Evolutionary conservation across 1,140 invertebrate genomes (phyloP), one percentile per base, ranked within the genome.

Genomic region (Bombus ignitus): DNA sequence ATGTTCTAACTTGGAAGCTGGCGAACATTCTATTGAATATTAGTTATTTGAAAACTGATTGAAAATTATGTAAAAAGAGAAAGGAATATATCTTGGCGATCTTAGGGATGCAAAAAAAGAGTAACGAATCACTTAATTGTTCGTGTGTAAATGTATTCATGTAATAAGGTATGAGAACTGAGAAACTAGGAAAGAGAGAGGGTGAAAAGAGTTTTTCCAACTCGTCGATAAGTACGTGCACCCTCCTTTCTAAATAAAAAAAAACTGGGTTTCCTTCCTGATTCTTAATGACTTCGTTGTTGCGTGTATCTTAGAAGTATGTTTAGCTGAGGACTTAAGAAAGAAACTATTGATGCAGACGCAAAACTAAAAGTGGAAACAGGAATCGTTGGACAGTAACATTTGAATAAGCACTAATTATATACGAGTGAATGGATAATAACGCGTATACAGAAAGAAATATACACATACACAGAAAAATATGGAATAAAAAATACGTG

Each of bases 281-380:
- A 65, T 80, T 84, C 83, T 79, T 76, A 88, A 91, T 86, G 82
- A 90, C 90, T 89, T 92, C 87, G 74, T 91, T 91, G 88, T 92
- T 92, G 87, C 87, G 90, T 92, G 92, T 93, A 87, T 89, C 85
- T 87, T 92, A 92, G 91, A 90, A 89, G 83, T 57, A 88, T 92
- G 87, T 92, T 79, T 92, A 92, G 90, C 71, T 66, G 81, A 92
- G 77, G 62, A 90, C 76, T 85, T 78, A 83, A 79, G 83, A n/a
- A 77, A 57, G 71, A 78, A 68, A 87, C 72, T 86, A 53, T 79
- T 37, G 35, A 57, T 71, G 37, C 65, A 65, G 25, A 32, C 44
- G 59, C n/a, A 37, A 62, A 53, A 47, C 37, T 44, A 32, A 70
- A 15, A 83, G 35, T 15, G 37, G 42, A 39, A 72, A 35, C 28